Evolutionary conservation across 64 coral and sea anemone species (phyloP), one percentile per base, ranked within the genome.

Genomic region (Dendronephthya gigantea): DNA sequence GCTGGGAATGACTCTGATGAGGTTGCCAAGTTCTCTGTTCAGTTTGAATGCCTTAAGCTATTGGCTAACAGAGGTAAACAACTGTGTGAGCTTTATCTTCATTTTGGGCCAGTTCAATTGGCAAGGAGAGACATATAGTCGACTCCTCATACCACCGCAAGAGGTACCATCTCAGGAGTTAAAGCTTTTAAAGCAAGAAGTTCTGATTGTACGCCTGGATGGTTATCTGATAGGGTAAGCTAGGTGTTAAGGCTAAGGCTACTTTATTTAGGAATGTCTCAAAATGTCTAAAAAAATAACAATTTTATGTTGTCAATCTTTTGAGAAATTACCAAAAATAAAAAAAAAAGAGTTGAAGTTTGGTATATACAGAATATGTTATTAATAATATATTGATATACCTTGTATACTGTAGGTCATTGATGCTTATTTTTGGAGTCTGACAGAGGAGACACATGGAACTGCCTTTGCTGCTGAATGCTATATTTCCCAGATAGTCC

Each of bases 371-470:
- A 4, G 11, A 11, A 11, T 11, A 45, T 45, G 4, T 66, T 66
- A n/a, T 7, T 66, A 66, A 15, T 66, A 66, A 66, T 66, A n/a
- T n/a, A 7, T 66, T 66, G 22, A 11, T 45, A 6, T 45, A 45
- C 41, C 41, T 6, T 45, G 41, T 45, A 45, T n/a, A n/a, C n/a
- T n/a, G n/a, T 30, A 66, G 58, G 58, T 66, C 19, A 66, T 66
- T 66, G 58, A 66, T 66, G 58, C 58, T 66, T 66, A 66, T 66
- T 66, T 66, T 5, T 66, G 58, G 58, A 66, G 58, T 66, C 29
- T 66, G 29, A 17, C 58, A n/a, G 58, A 66, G 29, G 58, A 66
- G 29, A 66, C 19, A n/a, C 5, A 15, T 66, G 58, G 58, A 15
- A 66, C 14, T 66, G 58, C 22, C 29, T 22, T 66, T 66, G 58